Evolutionary conservation across 2,888 invertebrate genomes (phyloP), one percentile per base, ranked within the genome.

Genomic region (Meliscaeva auricollis): DNA sequence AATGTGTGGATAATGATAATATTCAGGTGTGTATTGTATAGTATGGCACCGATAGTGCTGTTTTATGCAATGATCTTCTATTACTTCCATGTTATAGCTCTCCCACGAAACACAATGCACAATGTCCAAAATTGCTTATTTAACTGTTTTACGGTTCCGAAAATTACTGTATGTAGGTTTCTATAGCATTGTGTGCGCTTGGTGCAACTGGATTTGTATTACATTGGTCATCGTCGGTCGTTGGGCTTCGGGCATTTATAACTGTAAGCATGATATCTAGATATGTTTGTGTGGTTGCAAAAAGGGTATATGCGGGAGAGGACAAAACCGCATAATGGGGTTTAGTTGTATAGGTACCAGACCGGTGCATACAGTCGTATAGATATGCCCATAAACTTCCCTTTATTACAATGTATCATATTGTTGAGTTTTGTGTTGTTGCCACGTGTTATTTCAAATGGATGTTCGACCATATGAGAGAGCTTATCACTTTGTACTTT

Each of bases 61-160:
- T n/a, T 22, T 60, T 60, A n/a, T 58, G 60, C 44, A 44, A 62
- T 44, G 15, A 22, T 62, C 30, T 44, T 44, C 22, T 15, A 41
- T 38, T 17, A 54, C 38, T 13, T 38, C 13, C 11, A n/a, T 1
- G 2, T 20, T 6, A 17, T 26, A 30, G 32, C 30, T 64, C 30
- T 64, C 30, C 44, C 20, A 54, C 41, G 11, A 56, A 48, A 46
- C 41, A 48, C 17, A 58, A 46, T 62, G 6, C 20, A 81, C 70
- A 76, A 56, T 76, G 64, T 75, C 41, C 30, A 15, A 75, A 81
- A 81, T 64, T 62, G 80, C 62, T 81, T 64, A 69, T 75, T 75
- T 70, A 64, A 75, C 75, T 70, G 70, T 56, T 76, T 64, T 76
- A 80, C 41, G 56, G 50, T 75, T 17, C 62, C 48, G n/a, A n/a